Conservation (phyloP, 2,797 vertebrate species). For the Pristis pectinata region DNA sequence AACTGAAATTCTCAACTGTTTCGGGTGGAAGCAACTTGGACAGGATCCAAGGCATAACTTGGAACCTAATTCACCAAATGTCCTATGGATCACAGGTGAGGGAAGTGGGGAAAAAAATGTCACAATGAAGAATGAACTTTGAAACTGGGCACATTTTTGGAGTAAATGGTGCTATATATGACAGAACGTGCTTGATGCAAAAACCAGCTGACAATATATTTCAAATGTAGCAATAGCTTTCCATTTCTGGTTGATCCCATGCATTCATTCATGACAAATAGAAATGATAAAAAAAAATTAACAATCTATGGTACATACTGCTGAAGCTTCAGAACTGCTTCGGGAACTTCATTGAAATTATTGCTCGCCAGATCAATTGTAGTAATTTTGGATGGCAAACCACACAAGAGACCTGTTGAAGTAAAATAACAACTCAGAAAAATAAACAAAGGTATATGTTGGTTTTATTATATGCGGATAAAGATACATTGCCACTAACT, state of each 20-base stretch:
- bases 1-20: background rate
- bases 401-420: constrained; percentile 64
- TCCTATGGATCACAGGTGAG: background rate
- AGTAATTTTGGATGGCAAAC: constrained; percentile 72
- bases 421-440: constrained; percentile 14
- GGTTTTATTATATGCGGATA: background rate
- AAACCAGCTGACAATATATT: background rate
- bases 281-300: constrained; percentile 13
- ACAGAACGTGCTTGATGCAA: background rate
- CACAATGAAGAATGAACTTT: background rate
- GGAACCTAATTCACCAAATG: background rate
- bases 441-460: background rate
- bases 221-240: background rate
- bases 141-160: background rate
- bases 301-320: constrained; percentile 67
- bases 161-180: background rate
- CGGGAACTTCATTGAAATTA: constrained; percentile 66
- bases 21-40: background rate
- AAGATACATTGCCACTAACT: background rate
- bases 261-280: constrained; percentile 32
- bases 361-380: constrained; percentile 82
- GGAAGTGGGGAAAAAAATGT: background rate
- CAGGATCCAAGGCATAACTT: background rate
- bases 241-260: background rate
- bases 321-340: constrained; percentile 69